Conservation (phyloP, 2,797 vertebrate species). For the Cyclopterus lumpus region DNA sequence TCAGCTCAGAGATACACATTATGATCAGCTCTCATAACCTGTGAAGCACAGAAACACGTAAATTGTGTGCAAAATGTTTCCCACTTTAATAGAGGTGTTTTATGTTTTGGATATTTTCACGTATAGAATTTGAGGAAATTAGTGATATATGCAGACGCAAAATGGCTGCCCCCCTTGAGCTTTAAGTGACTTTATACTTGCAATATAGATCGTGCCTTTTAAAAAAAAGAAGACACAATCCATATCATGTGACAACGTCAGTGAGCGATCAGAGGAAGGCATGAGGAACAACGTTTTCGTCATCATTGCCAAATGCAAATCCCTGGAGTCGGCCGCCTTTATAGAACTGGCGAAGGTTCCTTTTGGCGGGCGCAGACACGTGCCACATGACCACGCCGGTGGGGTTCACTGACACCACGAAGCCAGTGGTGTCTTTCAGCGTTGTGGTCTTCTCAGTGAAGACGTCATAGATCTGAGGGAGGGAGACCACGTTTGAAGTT, state of each 20-base stretch:
- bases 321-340: neutral
- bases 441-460: conserved; percentile 74
- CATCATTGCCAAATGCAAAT: neutral
- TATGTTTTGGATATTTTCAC: neutral
- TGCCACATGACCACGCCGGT: conserved; percentile 96
- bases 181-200: neutral
- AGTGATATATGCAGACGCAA: neutral
- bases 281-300: conserved; percentile 46
- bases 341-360: conserved; percentile 18
- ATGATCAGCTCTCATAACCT: neutral
- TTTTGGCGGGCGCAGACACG: conserved; percentile 71
- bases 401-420: conserved; percentile 90
- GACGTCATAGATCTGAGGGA: conserved; percentile 84
- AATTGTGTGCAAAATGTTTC: neutral
- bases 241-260: neutral
- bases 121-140: neutral
- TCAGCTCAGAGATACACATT: conserved; percentile 2
- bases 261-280: conserved; percentile 55
- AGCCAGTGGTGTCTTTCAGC: conserved; percentile 81
- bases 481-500: neutral
- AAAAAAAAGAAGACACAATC: neutral
- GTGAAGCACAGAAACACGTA: neutral
- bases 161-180: conserved; percentile 31
- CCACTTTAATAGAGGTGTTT: neutral
- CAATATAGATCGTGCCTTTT: neutral